Conservation (phyloP, 2,797 vertebrate species). For the Miichthys miiuy region DNA sequence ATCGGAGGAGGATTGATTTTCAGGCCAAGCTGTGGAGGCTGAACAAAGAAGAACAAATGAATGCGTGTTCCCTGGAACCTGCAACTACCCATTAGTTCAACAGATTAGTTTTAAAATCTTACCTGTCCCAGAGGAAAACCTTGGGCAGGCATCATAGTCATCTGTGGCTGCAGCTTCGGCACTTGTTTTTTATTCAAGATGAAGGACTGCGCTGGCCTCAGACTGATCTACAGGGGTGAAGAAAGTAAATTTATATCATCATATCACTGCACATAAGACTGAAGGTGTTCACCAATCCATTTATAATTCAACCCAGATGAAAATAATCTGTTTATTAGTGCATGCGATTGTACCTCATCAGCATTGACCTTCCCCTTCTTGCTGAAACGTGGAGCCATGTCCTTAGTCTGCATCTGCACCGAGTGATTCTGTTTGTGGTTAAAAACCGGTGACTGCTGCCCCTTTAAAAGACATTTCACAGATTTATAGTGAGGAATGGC, state of each 20-base stretch:
- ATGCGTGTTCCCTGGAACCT: neutral
- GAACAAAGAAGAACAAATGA: slow-evolving; percentile 17
- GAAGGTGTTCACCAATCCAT: neutral
- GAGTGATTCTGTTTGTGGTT: slow-evolving; percentile 96
- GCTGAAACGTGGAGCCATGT: slow-evolving; percentile 95
- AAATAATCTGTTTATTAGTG: neutral
- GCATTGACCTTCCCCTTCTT: slow-evolving; percentile 99
- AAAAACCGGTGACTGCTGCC: slow-evolving; percentile 95
- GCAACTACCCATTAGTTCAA: neutral
- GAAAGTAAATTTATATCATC: neutral
- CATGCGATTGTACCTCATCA: slow-evolving; percentile 89
- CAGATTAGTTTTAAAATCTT: slow-evolving; percentile 24
- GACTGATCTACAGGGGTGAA: slow-evolving; percentile 89
- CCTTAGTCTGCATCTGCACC: slow-evolving; percentile 95
- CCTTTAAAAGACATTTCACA: slow-evolving; percentile 78
- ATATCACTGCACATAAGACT: neutral
- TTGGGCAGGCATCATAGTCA: slow-evolving; percentile 94
- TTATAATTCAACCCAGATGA: neutral
- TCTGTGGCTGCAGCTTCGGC: slow-evolving; percentile 98
- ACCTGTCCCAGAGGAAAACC: slow-evolving; percentile 96
- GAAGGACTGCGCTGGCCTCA: slow-evolving; percentile 98
- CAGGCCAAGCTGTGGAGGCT: slow-evolving; percentile 95
- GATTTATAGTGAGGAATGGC: neutral
- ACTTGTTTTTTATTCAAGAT: slow-evolving; percentile 97
- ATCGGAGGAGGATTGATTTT: slow-evolving; percentile 98